phyloP scores from a whole-genome alignment of 2,797 vertebrate species.

The Streptopelia turtur region DNA sequence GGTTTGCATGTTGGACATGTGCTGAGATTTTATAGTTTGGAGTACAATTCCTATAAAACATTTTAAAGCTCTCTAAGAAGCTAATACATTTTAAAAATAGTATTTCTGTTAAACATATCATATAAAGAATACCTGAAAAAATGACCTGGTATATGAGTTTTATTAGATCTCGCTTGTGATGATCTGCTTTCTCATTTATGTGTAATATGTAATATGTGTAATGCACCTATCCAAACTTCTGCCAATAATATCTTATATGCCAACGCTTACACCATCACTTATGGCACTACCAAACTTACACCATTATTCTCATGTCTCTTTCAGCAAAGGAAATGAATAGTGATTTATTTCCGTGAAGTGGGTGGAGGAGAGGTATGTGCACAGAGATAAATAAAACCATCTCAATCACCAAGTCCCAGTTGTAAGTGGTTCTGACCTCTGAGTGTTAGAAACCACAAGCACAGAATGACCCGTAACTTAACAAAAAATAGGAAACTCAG shows the following conservation, averaged over 20 bases:
- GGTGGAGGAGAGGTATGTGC: neutral
- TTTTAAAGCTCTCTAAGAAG: constrained; percentile 20
- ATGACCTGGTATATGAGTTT: neutral
- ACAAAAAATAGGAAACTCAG: neutral
- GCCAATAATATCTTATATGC: neutral
- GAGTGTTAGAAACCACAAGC: neutral
- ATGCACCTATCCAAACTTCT: neutral
- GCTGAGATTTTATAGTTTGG: neutral
- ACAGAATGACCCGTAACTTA: neutral
- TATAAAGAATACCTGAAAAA: neutral
- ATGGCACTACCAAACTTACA: neutral
- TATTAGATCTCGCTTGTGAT: neutral
- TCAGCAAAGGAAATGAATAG: neutral
- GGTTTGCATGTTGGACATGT: neutral
- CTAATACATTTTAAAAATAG: neutral
- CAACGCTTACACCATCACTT: neutral
- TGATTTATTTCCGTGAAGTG: neutral
- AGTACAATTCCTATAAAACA: neutral
- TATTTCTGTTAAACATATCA: constrained; percentile 13
- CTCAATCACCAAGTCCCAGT: neutral
- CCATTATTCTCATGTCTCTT: neutral
- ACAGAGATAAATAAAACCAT: neutral
- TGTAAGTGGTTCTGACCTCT: neutral
- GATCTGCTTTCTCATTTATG: neutral
- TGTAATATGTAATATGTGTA: neutral